Evolutionary conservation across 2,888 invertebrate species (phyloP), one percentile per base, ranked within the genome.

Genomic region (Dryocosmus kuriphilus): DNA sequence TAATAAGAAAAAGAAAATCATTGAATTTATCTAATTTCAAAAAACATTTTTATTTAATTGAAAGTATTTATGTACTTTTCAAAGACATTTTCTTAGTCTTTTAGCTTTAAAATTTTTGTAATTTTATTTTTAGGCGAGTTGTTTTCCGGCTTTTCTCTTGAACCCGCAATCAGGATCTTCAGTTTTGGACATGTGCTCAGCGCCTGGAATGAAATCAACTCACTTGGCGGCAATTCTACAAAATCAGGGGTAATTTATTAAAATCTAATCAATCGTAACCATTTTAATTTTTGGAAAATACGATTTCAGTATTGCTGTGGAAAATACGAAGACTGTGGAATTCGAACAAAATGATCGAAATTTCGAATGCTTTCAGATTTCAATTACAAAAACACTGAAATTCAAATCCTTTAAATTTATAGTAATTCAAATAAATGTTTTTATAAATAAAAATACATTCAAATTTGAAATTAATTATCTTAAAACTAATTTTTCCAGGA

Each of bases 131-230:
- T 74, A 98, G 98, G 98, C 98, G 0, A 99, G 98, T 85, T 97
- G 98, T 89, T 92, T 99, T 84, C 96, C 98, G 0, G 95, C 96
- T 0, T 94, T 95, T 82, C 92, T 98, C 1, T 92, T 99, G 60
- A 94, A 95, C 71, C 96, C 98, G 0, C 92, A 94, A 0, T 92
- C 94, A 0, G 96, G 96, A 11, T 94, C 96, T 82, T 92, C 93
- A 1, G 96, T 97, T 1, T 91, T 99, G 79, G 99, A 99, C 91
- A 96, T 98, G 94, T 99, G 99, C 91, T 98, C 99, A 0, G 99
- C 99, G 0, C 99, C 99, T 0, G 99, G 99, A 57, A 98, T 97
- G 96, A 98, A 98, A 92, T 97, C 98, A 0, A 95, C 97, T 16
- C 98, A 98, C 88, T 91, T 98, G 4, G 98, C 98, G 16, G 96